phyloP scores from a whole-genome alignment of 2,113 vertebrate genomes.

The Onychostoma macrolepis region DNA sequence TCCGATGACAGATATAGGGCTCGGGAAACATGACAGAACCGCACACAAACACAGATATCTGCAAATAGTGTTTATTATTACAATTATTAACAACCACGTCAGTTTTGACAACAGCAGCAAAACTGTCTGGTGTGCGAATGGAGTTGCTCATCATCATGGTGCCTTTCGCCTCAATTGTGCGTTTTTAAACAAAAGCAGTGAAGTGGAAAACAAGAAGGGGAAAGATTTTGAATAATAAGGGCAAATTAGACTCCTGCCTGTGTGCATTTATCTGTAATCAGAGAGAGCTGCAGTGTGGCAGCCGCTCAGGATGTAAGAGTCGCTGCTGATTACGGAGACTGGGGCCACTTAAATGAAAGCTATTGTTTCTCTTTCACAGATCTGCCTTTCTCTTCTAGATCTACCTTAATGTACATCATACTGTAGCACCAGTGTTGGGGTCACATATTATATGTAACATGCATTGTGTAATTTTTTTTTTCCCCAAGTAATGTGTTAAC shows the following conservation, averaged over 20 bases:
- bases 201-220: conserved; percentile 30
- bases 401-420: not conserved
- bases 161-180: not conserved
- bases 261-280: conserved; percentile 44
- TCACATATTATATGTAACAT: not conserved
- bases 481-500: not conserved
- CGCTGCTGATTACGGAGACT: conserved; percentile 3
- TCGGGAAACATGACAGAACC: conserved; percentile 1
- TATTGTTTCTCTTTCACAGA: conserved; percentile 13
- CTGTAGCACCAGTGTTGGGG: too few species aligned
- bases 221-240: conserved; percentile 23
- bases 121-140: not conserved
- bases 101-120: not conserved
- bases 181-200: conserved; percentile 3
- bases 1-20: conserved; percentile 7
- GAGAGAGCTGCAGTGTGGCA: conserved; percentile 1
- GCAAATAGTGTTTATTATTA: not conserved
- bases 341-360: not conserved
- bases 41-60: not conserved
- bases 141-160: conserved; percentile 11
- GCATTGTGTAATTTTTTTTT: not conserved
- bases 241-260: conserved; percentile 40
- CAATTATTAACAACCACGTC: not conserved
- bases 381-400: not conserved
- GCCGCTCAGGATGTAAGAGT: conserved; percentile 12